Evolutionary conservation across 2,888 invertebrate species (phyloP).

Genomic region (Xylocampa areola): DNA sequence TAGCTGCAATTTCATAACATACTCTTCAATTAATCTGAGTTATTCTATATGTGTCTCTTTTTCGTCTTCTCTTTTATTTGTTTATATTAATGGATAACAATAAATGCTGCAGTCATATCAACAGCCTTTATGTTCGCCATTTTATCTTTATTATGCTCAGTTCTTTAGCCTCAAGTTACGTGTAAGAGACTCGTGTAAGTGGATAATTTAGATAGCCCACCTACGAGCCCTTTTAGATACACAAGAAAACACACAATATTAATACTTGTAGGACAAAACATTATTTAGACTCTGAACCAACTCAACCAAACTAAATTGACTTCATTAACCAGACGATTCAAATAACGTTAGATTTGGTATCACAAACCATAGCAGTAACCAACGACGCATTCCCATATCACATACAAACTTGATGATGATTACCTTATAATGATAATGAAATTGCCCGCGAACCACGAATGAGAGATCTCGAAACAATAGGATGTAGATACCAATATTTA

Average conservation of each 20-base stretch:
- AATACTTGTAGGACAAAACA: neutral
- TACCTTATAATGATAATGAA: constrained; percentile 68
- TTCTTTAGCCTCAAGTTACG: no score
- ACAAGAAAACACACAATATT: neutral
- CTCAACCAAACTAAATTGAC: constrained; percentile 35
- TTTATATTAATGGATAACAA: no score
- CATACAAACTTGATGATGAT: constrained; percentile 64
- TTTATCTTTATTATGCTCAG: no score
- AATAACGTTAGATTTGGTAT: constrained; percentile 47
- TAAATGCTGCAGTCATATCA: no score
- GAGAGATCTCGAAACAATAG: constrained; percentile 62
- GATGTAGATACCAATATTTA: constrained; percentile 30
- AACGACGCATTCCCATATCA: constrained; percentile 61
- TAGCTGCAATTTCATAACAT: no score
- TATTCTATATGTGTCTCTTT: no score
- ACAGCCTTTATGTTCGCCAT: no score
- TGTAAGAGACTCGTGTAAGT: no score
- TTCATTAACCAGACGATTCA: constrained; percentile 48
- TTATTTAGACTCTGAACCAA: constrained; percentile 1
- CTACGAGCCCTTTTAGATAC: neutral
- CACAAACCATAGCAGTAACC: constrained; percentile 51
- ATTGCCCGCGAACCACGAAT: constrained; percentile 53
- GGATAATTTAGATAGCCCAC: no score
- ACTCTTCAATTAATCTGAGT: no score
- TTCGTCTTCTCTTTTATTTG: no score